Percentiles rank a stretch among this genome's conserved stretches.
These are phyloP conservation scores for Poecile montanus DNA, from an alignment of 2,797 vertebrate species.

Conservation along the genomic window DNA sequence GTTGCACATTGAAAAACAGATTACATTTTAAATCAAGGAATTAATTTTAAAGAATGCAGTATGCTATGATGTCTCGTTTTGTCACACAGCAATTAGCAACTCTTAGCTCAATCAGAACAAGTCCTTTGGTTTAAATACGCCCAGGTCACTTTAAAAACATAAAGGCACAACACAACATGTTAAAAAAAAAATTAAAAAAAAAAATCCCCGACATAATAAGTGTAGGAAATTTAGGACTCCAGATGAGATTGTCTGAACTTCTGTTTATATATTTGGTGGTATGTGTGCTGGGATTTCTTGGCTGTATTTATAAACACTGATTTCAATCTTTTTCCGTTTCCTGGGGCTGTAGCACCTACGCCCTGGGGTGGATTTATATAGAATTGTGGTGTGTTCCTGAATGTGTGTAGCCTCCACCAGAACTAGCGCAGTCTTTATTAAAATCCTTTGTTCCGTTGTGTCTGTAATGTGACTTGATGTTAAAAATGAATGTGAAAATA, in stretches of 20 bases:
- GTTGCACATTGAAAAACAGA: not conserved
- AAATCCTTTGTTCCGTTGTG: not conserved
- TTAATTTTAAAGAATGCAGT: not conserved
- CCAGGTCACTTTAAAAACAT: not conserved
- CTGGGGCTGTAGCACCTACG: conserved; percentile 54
- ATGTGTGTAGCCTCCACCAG: not conserved
- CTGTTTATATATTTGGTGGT: conserved; percentile 28
- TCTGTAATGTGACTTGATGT: not conserved
- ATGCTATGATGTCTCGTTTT: not conserved
- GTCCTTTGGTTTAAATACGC: not conserved
- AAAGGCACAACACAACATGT: not conserved
- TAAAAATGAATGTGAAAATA: not conserved
- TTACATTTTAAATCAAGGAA: not conserved
- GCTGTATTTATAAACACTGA: conserved; percentile 60
- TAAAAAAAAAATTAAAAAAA: not conserved
- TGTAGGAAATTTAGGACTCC: not conserved
- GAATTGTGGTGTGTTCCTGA: not conserved
- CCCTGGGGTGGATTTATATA: conserved; percentile 45
- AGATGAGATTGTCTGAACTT: not conserved
- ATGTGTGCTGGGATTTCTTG: conserved; percentile 25
- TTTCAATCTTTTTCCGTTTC: conserved; percentile 56
- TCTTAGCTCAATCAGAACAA: not conserved
- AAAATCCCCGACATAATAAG: not conserved
- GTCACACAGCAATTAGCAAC: not conserved
- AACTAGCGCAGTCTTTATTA: not conserved